phyloP scores from a whole-genome alignment of 2,797 vertebrate species.

The Eurystomus glaucurus region DNA sequence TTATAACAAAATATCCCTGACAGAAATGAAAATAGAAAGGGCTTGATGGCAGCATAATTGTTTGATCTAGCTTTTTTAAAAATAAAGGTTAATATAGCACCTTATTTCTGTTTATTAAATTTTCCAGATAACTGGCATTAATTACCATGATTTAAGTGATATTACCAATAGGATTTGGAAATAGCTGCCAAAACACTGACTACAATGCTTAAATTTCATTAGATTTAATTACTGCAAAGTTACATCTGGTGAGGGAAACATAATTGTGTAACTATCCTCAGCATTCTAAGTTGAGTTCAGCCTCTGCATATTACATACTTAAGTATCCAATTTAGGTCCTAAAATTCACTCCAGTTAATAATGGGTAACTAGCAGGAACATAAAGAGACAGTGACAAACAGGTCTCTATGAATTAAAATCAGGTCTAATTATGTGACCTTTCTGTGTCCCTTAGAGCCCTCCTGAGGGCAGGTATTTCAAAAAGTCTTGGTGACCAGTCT shows the following conservation, averaged over 20 bases:
- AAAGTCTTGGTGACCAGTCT: constrained; percentile 83
- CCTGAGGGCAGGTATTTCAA: constrained; percentile 84
- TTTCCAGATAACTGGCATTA: constrained; percentile 62
- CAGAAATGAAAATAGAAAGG: constrained; percentile 43
- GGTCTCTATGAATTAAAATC: constrained; percentile 90
- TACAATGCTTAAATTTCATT: constrained; percentile 70
- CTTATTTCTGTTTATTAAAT: constrained; percentile 49
- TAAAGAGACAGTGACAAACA: constrained; percentile 81
- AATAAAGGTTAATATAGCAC: constrained; percentile 29
- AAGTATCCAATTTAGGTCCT: constrained; percentile 63
- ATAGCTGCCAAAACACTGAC: constrained; percentile 72
- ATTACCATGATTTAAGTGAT: constrained; percentile 66
- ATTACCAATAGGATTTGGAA: constrained; percentile 66
- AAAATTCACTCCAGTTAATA: constrained; percentile 81
- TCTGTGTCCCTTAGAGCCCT: constrained; percentile 84
- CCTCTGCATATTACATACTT: constrained; percentile 67
- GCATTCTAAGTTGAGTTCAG: constrained; percentile 70
- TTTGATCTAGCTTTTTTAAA: constrained; percentile 26
- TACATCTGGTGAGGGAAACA: constrained; percentile 75
- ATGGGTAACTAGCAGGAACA: constrained; percentile 75
- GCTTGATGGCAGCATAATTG: neutral
- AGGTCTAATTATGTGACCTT: constrained; percentile 91
- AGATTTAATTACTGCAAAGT: constrained; percentile 76
- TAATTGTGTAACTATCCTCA: constrained; percentile 69
- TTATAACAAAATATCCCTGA: constrained; percentile 39